A percentile compares a stretch with the other conserved stretches of the same genome.
phyloP scores from a whole-genome alignment of 2,113 vertebrate species.

The Arothron firmamentum region DNA sequence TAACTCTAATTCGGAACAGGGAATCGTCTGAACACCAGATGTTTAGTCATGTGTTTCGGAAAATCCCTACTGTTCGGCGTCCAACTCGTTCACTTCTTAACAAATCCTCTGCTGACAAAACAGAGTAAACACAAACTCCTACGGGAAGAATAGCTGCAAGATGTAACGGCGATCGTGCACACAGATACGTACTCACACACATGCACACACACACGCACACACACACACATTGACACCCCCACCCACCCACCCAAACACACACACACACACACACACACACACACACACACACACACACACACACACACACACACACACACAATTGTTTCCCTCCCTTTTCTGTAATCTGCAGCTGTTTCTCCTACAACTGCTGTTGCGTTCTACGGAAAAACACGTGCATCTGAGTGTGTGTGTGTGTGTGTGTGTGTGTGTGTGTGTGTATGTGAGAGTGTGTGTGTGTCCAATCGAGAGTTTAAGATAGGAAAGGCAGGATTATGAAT shows the following conservation, averaged over 20 bases:
- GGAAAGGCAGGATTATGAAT: conserved; percentile 28
- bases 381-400: neutral
- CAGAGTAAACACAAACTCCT: conserved; percentile 14
- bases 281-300: conserved; percentile 17
- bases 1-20: conserved; percentile 23
- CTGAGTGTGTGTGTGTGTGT: no score
- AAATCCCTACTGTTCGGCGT: neutral
- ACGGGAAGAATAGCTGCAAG: conserved; percentile 12
- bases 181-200: conserved; percentile 5
- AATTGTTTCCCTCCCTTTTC: conserved; percentile 40
- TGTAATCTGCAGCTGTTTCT: conserved; percentile 71
- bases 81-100: conserved; percentile 13
- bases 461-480: neutral
- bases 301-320: conserved; percentile 23
- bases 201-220: conserved; percentile 3
- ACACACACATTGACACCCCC: conserved; percentile 10
- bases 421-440: conserved; percentile 1
- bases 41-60: conserved; percentile 16
- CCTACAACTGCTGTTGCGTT: conserved; percentile 17
- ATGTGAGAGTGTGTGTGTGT: conserved; percentile 16
- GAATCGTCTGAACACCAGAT: conserved; percentile 30
- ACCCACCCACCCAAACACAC: no score
- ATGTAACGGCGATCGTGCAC: conserved; percentile 19
- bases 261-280: conserved; percentile 23
- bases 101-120: conserved; percentile 24